A percentile compares a stretch with the other conserved stretches of the same genome.
Conservation (phyloP, 2,113 vertebrate species). For the Ranitomeya variabilis region DNA sequence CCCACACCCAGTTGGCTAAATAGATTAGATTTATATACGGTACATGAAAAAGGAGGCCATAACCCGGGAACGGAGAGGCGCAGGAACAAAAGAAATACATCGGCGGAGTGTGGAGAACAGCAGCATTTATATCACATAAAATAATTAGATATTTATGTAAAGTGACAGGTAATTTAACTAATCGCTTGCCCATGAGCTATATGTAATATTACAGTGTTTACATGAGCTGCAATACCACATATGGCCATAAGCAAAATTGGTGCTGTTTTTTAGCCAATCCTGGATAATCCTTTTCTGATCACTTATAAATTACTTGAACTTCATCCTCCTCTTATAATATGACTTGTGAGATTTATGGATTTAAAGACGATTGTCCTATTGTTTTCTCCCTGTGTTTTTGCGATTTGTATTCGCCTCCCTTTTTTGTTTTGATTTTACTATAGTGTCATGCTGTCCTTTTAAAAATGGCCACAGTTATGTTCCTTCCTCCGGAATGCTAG, state of each 20-base stretch:
- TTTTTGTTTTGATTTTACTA: background rate
- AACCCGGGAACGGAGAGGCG: too few relatives aligned
- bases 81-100: too few relatives aligned
- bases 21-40: too few relatives aligned
- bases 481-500: slow-evolving; percentile 46
- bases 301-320: too few relatives aligned
- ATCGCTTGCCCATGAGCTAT: background rate
- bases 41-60: too few relatives aligned
- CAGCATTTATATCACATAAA: too few relatives aligned
- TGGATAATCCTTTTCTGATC: too few relatives aligned
- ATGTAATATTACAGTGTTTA: background rate
- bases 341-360: background rate
- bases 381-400: background rate
- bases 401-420: background rate
- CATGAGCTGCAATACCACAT: background rate
- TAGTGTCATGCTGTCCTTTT: slow-evolving; percentile 10
- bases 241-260: background rate
- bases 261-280: background rate
- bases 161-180: too few relatives aligned
- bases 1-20: too few relatives aligned
- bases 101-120: too few relatives aligned
- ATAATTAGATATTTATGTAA: too few relatives aligned
- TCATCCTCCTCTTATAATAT: background rate
- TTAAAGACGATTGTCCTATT: background rate
- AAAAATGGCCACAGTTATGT: slow-evolving; percentile 46